Conservation (phyloP, 1,140 invertebrate genomes). For the Tribolium madens region DNA sequence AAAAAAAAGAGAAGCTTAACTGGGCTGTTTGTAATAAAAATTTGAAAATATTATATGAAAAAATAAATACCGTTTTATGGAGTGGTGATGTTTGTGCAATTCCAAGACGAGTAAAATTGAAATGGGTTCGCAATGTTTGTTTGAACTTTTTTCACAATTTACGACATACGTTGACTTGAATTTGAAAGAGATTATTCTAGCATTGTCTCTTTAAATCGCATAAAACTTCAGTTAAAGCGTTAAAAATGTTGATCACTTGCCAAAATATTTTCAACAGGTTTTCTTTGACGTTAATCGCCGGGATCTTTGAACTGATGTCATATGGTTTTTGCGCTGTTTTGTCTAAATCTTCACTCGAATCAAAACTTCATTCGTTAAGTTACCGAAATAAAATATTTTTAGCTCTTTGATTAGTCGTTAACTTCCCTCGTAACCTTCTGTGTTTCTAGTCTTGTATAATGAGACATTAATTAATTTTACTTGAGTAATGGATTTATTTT, state of each 20-base stretch:
- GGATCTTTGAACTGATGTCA: constrained; percentile 46
- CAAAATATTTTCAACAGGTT: constrained; percentile 48
- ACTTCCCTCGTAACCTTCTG: not conserved
- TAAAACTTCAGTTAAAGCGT: not conserved
- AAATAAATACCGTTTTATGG: constrained; percentile 12
- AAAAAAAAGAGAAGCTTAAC: no score
- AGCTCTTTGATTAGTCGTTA: constrained; percentile 2
- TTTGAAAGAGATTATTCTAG: no score
- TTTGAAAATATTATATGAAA: not conserved
- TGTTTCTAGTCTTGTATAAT: not conserved
- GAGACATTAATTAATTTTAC: not conserved
- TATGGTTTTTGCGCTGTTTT: not conserved
- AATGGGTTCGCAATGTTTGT: constrained; percentile 14
- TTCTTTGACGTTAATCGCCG: constrained; percentile 45
- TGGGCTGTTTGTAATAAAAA: no score
- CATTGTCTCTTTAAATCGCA: not conserved
- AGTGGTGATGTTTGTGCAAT: constrained; percentile 3
- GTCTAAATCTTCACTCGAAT: not conserved
- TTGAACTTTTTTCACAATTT: not conserved
- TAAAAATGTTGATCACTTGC: constrained; percentile 18
- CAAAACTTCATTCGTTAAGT: not conserved
- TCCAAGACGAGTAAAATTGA: not conserved
- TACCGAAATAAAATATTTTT: constrained; percentile 6
- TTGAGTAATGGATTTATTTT: not conserved
- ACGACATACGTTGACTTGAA: no score